Evolutionary conservation across 2,113 vertebrate genomes (phyloP).

Genomic region (Mormyrus lacerda): DNA sequence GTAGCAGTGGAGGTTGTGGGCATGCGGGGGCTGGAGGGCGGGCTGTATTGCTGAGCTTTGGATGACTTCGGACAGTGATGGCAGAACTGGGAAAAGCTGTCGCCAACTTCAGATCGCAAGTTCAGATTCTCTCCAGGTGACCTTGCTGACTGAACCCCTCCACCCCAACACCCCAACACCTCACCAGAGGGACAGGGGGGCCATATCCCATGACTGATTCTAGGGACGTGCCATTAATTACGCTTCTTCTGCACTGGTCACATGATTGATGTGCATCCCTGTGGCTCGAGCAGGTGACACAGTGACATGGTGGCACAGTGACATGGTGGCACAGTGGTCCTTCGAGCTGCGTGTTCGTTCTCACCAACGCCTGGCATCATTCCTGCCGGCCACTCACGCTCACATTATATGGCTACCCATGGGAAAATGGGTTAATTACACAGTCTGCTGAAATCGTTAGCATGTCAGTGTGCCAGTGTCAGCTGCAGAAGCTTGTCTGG

Average conservation of each 20-base stretch:
- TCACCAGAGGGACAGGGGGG: not conserved
- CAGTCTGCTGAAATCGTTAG: not conserved
- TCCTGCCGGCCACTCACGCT: not conserved
- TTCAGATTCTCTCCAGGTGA: not conserved
- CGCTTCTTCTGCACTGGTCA: slow-evolving; percentile 18
- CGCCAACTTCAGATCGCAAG: not conserved
- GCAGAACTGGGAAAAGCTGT: not conserved
- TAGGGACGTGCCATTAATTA: slow-evolving; percentile 26
- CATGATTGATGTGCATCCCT: slow-evolving; percentile 43
- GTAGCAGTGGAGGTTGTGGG: not conserved
- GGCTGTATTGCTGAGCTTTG: not conserved
- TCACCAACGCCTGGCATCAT: not conserved
- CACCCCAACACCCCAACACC: not conserved
- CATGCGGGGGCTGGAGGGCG: not conserved
- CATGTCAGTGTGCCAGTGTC: not conserved
- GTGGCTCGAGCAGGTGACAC: slow-evolving; percentile 27
- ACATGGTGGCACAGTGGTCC: slow-evolving; percentile 23
- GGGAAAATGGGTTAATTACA: not conserved
- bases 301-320: not conserved
- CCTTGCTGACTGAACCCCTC: not conserved
- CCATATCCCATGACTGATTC: slow-evolving; percentile 15
- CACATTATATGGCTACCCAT: not conserved
- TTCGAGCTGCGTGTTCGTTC: not conserved
- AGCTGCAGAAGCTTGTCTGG: not conserved
- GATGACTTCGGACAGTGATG: not conserved